Conservation (phyloP, 2,797 vertebrate species). For the Emydoidea blandingii region DNA sequence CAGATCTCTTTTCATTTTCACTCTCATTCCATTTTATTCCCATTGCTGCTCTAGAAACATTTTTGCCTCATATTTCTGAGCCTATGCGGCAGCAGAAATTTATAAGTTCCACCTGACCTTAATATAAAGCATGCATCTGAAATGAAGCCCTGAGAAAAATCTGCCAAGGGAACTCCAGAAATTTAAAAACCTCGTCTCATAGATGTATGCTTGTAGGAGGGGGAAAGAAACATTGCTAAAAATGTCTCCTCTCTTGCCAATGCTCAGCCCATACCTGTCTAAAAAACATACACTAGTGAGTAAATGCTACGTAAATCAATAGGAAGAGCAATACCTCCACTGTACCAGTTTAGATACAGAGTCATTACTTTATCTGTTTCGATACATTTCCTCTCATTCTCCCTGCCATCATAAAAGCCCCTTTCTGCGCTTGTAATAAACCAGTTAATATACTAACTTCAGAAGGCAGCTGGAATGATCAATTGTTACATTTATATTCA, state of each 20-base stretch:
- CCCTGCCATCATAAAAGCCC: not conserved
- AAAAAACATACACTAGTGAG: slow-evolving; percentile 51
- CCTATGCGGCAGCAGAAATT: not conserved
- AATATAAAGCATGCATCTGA: not conserved
- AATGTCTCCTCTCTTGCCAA: slow-evolving; percentile 70
- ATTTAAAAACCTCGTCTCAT: slow-evolving; percentile 22
- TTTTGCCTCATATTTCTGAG: not conserved
- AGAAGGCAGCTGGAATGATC: not conserved
- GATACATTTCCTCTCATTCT: not conserved
- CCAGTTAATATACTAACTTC: not conserved
- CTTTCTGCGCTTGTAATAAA: not conserved
- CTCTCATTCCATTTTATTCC: not conserved
- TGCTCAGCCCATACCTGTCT: slow-evolving; percentile 58
- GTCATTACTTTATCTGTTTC: not conserved
- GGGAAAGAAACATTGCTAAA: slow-evolving; percentile 72
- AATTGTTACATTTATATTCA: not conserved
- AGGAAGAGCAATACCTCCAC: slow-evolving; percentile 24
- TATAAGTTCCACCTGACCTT: not conserved
- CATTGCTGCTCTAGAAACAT: not conserved
- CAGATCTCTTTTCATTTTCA: not conserved
- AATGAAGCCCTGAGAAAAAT: slow-evolving; percentile 20
- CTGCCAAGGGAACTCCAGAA: slow-evolving; percentile 6
- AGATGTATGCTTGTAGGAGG: slow-evolving; percentile 70
- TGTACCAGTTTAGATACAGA: slow-evolving; percentile 13
- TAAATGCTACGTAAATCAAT: slow-evolving; percentile 34